Base-by-base conservation (phyloP, 2,888 invertebrate species). In the Chaitophorus viminalis region DNA sequence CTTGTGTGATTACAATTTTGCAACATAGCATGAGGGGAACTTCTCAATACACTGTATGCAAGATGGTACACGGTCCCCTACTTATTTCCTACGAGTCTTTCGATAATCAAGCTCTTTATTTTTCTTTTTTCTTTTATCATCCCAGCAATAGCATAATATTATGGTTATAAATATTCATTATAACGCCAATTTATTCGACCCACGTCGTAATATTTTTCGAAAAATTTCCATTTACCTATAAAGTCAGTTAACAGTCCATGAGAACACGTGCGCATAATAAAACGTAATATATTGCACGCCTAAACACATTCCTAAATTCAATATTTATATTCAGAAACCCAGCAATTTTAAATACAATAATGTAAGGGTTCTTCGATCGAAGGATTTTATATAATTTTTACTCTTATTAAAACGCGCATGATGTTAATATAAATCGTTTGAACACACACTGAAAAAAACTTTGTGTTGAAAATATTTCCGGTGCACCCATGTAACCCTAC, bases 141-240 rank as follows among this genome's bases (percentile, higher is more conserved):
- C 74, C 25, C 68, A 18, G 11, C 21, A 21, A 46, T 33, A 60
- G 11, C 46, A 14, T 60, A 82, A 21, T 83, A 79, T 75, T 68
- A 25, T 9, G 39, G 83, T 84, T 84, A 84, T 84, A 84, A 84
- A 84, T 84, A 84, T 84, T 84, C 83, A 84, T 84, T 76, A 76
- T 60, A 76, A 75, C 36, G 75, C 60, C 75, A 46, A 84, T 84
- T 84, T 84, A 84, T 31, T 75, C 83, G 83, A 39, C 83, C 83
- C 83, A 84, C 83, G 83, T 39, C 65, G 83, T 65, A 84, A 75
- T 75, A 60, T 76, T 84, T 83, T 83, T 65, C 29, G 39, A 84
- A 65, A 83, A 75, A 83, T 54, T 31, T 52, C 82, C 82, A 54
- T 82, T 82, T 82, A 82, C 81, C 81, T 72, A 72, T 82, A 72